phyloP scores from a whole-genome alignment of 1,140 invertebrate genomes.

The Argopecten irradians region DNA sequence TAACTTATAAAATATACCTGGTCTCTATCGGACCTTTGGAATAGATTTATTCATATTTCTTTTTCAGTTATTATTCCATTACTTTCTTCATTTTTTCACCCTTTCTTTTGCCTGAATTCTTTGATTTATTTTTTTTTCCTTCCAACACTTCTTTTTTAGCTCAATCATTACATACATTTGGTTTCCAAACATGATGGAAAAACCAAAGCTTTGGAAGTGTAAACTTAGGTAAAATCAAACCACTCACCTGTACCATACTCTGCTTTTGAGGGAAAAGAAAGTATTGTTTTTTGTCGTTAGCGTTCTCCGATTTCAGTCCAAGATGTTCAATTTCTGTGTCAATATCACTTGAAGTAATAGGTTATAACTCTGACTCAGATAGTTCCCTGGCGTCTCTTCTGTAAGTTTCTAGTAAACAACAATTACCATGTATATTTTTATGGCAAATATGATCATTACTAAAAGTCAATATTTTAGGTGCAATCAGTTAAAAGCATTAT shows the following conservation, averaged over 20 bases:
- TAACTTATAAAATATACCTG: too few relatives aligned
- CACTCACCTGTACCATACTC: slow-evolving; percentile 38
- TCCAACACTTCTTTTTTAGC: not conserved
- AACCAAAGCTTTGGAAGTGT: not conserved
- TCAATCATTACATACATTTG: not conserved
- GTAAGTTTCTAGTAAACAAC: slow-evolving; percentile 61
- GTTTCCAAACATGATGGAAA: not conserved
- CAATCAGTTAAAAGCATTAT: too few relatives aligned
- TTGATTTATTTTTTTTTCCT: not conserved
- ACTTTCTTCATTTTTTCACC: too few relatives aligned
- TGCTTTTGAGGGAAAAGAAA: not conserved
- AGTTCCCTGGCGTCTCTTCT: slow-evolving; percentile 63
- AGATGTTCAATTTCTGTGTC: slow-evolving; percentile 69
- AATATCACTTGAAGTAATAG: slow-evolving; percentile 67
- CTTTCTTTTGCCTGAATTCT: not conserved
- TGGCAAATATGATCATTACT: too few relatives aligned
- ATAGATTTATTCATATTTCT: too few relatives aligned
- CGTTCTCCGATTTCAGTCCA: slow-evolving; percentile 50
- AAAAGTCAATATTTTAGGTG: too few relatives aligned
- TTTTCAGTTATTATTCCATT: too few relatives aligned
- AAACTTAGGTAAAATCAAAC: slow-evolving; percentile 55
- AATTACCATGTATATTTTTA: too few relatives aligned
- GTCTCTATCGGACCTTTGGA: too few relatives aligned
- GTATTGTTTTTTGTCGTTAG: slow-evolving; percentile 51
- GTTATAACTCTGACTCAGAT: slow-evolving; percentile 65